Evolutionary conservation across 2,113 vertebrate species (phyloP).

Genomic region (Euleptes europaea): DNA sequence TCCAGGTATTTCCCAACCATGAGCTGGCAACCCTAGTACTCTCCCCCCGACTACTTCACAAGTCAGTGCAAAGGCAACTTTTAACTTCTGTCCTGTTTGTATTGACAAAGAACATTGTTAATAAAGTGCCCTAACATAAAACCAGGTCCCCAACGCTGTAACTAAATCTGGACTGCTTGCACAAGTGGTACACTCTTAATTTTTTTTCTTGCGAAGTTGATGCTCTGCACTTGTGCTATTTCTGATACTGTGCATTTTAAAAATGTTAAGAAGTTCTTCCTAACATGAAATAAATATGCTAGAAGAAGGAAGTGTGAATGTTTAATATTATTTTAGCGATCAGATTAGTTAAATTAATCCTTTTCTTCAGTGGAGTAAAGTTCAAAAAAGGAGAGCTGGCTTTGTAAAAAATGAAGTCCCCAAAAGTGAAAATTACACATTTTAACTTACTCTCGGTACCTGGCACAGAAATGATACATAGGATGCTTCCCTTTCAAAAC

Average conservation of each 20-base stretch:
- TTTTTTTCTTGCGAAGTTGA: neutral
- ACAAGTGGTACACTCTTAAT: neutral
- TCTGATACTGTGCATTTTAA: neutral
- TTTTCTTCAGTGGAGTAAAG: slow-evolving; percentile 17
- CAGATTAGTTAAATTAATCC: slow-evolving; percentile 5
- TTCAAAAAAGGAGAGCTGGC: neutral
- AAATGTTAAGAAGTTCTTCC: neutral
- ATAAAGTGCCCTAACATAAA: neutral
- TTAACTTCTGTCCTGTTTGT: neutral
- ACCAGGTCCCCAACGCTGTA: no score
- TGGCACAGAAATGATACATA: slow-evolving; percentile 23
- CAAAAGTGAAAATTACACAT: neutral
- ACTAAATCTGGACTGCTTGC: no score
- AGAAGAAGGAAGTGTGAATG: neutral
- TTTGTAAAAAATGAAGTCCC: slow-evolving; percentile 8
- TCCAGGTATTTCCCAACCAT: no score
- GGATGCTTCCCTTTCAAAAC: neutral
- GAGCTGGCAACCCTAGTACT: no score
- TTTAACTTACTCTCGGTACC: neutral
- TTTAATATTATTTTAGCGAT: neutral
- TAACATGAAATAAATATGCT: neutral
- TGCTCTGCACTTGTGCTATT: neutral
- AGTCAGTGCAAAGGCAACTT: neutral
- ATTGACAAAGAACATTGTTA: neutral
- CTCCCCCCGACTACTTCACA: neutral